Evolutionary conservation across 2,888 invertebrate genomes (phyloP).

Genomic region (Acronicta alni): DNA sequence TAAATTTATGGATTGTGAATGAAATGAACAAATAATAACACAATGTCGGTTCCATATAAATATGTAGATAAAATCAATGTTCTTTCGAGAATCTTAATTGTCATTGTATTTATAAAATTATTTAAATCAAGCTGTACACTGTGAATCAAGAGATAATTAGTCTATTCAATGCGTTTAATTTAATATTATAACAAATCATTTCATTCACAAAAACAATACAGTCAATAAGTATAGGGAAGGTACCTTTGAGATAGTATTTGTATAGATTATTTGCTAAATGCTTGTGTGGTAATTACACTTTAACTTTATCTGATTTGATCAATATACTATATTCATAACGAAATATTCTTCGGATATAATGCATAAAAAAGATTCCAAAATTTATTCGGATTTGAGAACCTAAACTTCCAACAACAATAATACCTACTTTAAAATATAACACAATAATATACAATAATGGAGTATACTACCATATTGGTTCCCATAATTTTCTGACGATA

Average conservation of each 20-base stretch:
- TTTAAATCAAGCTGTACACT: no score
- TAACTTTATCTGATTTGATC: neutral
- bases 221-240: conserved; percentile 4
- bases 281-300: neutral
- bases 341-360: neutral
- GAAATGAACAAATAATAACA: conserved; percentile 7
- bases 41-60: no score
- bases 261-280: neutral
- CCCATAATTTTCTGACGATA: no score
- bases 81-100: no score
- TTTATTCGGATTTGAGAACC: neutral
- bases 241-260: conserved; percentile 37
- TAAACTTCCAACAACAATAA: no score
- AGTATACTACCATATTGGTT: no score
- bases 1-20: conserved; percentile 17
- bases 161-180: neutral
- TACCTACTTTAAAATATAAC: no score
- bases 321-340: neutral
- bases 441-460: no score
- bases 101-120: no score
- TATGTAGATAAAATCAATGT: no score
- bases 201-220: conserved; percentile 19
- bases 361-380: neutral
- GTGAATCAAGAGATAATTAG: neutral
- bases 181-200: conserved; percentile 10